phyloP scores from a whole-genome alignment of 2,888 invertebrate genomes.

The Argynnis bischoffii region DNA sequence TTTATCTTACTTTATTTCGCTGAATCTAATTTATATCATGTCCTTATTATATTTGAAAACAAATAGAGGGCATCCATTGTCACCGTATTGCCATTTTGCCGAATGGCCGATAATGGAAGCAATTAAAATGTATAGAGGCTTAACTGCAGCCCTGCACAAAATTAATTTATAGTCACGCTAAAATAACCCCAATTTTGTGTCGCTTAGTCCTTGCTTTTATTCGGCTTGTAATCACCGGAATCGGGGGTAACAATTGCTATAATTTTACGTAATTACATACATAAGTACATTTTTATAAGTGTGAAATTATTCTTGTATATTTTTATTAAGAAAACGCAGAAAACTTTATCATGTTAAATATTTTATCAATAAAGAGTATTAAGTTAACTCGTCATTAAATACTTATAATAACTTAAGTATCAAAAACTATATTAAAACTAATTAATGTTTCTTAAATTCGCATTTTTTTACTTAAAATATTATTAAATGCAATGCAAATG shows the following conservation, averaged over 20 bases:
- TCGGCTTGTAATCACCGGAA: slow-evolving; percentile 57
- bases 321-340: too few species aligned
- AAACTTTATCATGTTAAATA: too few species aligned
- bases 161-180: slow-evolving; percentile 78
- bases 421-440: too few species aligned
- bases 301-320: too few species aligned
- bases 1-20: neutral
- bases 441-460: too few species aligned
- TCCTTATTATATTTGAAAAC: slow-evolving; percentile 49
- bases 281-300: slow-evolving; percentile 7
- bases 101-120: slow-evolving; percentile 79
- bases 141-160: slow-evolving; percentile 78
- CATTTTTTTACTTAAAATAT: too few species aligned
- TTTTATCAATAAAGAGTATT: too few species aligned
- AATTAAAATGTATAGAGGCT: slow-evolving; percentile 82
- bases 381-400: too few species aligned
- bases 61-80: slow-evolving; percentile 63
- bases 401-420: too few species aligned
- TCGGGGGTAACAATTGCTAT: slow-evolving; percentile 46
- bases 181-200: slow-evolving; percentile 71
- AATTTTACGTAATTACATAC: slow-evolving; percentile 8
- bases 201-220: slow-evolving; percentile 44
- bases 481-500: too few species aligned
- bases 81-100: slow-evolving; percentile 70
- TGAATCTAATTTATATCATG: neutral